phyloP scores from a whole-genome alignment of 2,797 vertebrate species.

The Chromis chromis region DNA sequence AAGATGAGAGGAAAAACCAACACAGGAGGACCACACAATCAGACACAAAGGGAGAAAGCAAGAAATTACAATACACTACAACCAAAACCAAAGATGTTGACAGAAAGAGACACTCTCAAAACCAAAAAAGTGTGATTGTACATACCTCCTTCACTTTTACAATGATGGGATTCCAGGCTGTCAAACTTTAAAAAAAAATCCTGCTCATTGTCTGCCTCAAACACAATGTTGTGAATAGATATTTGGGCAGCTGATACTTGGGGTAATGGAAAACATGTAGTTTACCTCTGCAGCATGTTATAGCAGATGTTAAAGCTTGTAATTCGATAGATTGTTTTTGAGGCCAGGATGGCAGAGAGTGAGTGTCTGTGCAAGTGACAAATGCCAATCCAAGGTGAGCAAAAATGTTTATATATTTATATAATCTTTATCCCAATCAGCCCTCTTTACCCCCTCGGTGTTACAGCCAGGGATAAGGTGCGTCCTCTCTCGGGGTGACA shows the following conservation, averaged over 20 bases:
- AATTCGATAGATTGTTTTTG: slow-evolving; percentile 31
- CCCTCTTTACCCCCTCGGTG: slow-evolving; percentile 17
- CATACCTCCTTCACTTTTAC: background rate
- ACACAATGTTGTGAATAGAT: slow-evolving; percentile 12
- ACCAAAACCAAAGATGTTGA: too few relatives aligned
- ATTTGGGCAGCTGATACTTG: slow-evolving; percentile 2
- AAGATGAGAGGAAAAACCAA: too few relatives aligned
- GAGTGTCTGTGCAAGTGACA: background rate
- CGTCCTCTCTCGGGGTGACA: slow-evolving; percentile 25
- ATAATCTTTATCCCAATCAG: slow-evolving; percentile 14
- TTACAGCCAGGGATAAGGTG: slow-evolving; percentile 6
- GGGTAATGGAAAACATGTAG: slow-evolving; percentile 8
- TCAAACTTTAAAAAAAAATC: slow-evolving; percentile 33
- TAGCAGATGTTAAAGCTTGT: slow-evolving; percentile 17
- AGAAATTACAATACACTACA: too few relatives aligned
- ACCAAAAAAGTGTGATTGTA: background rate
- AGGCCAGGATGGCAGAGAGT: background rate
- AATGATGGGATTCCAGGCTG: slow-evolving; percentile 20
- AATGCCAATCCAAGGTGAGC: slow-evolving; percentile 24
- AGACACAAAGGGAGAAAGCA: too few relatives aligned
- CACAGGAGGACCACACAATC: too few relatives aligned
- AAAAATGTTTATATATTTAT: too few relatives aligned
- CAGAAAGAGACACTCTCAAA: background rate
- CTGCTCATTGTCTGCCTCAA: slow-evolving; percentile 6
- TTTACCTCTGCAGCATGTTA: slow-evolving; percentile 23